Evolutionary conservation across 2,113 vertebrate genomes (phyloP).

Genomic region (Toxotes jaculatrix): DNA sequence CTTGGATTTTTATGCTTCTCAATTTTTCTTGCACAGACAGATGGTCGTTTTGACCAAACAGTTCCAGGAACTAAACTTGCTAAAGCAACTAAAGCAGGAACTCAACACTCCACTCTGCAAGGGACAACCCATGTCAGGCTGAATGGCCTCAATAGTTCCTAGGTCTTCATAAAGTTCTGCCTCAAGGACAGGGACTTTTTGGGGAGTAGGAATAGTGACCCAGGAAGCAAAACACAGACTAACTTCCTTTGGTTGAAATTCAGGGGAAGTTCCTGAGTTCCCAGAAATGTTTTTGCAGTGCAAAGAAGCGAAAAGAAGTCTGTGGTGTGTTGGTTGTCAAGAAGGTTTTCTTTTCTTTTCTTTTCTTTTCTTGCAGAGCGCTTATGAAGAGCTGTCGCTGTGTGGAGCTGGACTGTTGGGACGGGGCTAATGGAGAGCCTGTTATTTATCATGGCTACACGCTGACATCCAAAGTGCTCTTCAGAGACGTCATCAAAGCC

Average conservation of each 20-base stretch:
- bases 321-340: not conserved
- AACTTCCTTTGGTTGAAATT: not conserved
- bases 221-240: no score
- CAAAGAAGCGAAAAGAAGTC: not conserved
- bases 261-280: not conserved
- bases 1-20: no score
- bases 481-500: conserved; percentile 91
- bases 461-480: conserved; percentile 95
- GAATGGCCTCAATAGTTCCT: not conserved
- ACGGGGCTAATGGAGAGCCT: conserved; percentile 91
- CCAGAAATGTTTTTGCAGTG: not conserved
- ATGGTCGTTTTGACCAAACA: no score
- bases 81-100: no score
- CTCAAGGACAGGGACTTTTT: no score
- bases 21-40: no score
- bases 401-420: conserved; percentile 97
- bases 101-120: no score
- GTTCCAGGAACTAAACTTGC: no score
- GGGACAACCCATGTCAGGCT: no score
- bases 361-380: conserved; percentile 83
- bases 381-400: conserved; percentile 96
- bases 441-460: conserved; percentile 97
- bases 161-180: no score
- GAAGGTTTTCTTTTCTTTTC: conserved; percentile 4
- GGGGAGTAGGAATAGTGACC: no score